Conservation (phyloP, 1,140 invertebrate genomes). For the Zophobas atratus region DNA sequence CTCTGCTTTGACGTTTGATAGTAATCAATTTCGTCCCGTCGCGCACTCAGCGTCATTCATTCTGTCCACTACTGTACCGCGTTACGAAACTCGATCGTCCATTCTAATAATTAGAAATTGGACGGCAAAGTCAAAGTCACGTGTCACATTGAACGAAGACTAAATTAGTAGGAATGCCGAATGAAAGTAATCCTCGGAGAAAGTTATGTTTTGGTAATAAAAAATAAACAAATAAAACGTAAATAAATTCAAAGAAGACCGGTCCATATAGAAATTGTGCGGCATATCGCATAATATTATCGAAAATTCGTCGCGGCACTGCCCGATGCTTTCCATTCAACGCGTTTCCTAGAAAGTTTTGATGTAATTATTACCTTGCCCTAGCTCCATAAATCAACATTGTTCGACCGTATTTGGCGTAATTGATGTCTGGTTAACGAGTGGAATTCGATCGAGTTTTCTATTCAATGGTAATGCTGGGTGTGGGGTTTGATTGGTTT, state of each 20-base stretch:
- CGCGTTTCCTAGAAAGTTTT: constrained; percentile 18
- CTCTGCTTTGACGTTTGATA: no score
- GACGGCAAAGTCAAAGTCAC: constrained; percentile 36
- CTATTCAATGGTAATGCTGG: neutral
- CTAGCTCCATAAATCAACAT: constrained; percentile 32
- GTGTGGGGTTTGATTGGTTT: neutral
- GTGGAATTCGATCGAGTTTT: constrained; percentile 4
- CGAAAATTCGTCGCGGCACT: constrained; percentile 6
- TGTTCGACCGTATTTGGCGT: constrained; percentile 9
- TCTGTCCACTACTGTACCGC: neutral
- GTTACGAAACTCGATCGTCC: constrained; percentile 4
- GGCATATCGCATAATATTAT: neutral
- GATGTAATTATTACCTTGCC: constrained; percentile 37
- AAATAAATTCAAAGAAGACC: constrained; percentile 36
- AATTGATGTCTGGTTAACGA: constrained; percentile 6
- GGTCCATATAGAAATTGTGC: constrained; percentile 1
- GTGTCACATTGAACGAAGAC: constrained; percentile 21
- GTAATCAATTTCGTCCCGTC: neutral
- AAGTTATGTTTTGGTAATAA: constrained; percentile 4
- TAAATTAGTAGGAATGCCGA: constrained; percentile 25
- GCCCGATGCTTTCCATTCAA: neutral
- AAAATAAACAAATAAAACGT: constrained; percentile 24
- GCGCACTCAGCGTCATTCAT: neutral
- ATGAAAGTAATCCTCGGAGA: constrained; percentile 25
- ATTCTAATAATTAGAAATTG: constrained; percentile 17